These are phyloP conservation scores for Argya squamiceps DNA, from an alignment of 2,797 vertebrate genomes.

Conservation along the genomic window DNA sequence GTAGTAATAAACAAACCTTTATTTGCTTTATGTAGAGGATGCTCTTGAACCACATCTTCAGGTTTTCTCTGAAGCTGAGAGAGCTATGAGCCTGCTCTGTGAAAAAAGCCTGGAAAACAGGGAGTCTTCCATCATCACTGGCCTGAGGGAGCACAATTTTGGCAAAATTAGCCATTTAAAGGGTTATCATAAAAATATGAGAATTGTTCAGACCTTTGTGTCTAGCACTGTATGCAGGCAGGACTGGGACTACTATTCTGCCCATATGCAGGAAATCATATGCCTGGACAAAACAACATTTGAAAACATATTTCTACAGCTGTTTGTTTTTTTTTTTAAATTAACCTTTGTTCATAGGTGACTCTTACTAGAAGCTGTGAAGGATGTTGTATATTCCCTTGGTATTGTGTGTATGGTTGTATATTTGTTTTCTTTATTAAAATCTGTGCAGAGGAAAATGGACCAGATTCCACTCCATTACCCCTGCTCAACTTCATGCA, in stretches of 20 bases:
- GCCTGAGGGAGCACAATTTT: neutral
- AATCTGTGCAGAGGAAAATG: neutral
- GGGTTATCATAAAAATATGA: neutral
- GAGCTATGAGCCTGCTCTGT: neutral
- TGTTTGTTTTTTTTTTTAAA: neutral
- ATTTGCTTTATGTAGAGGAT: neutral
- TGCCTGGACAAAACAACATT: neutral
- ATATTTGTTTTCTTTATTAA: slow-evolving; percentile 52
- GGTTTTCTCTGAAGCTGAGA: neutral
- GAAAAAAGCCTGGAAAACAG: neutral
- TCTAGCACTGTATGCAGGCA: neutral
- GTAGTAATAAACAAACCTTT: neutral
- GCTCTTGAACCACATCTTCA: neutral
- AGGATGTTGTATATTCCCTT: neutral
- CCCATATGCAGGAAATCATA: neutral
- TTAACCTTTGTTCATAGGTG: neutral
- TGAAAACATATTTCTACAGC: neutral
- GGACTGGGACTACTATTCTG: neutral
- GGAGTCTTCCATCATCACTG: neutral
- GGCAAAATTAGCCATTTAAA: neutral
- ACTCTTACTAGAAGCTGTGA: neutral
- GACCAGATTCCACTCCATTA: neutral
- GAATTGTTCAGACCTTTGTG: neutral
- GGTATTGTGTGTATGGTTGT: neutral
- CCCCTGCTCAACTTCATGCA: neutral